phyloP scores from a whole-genome alignment of 2,888 invertebrate genomes.

The Marasmarcha lunaedactyla region DNA sequence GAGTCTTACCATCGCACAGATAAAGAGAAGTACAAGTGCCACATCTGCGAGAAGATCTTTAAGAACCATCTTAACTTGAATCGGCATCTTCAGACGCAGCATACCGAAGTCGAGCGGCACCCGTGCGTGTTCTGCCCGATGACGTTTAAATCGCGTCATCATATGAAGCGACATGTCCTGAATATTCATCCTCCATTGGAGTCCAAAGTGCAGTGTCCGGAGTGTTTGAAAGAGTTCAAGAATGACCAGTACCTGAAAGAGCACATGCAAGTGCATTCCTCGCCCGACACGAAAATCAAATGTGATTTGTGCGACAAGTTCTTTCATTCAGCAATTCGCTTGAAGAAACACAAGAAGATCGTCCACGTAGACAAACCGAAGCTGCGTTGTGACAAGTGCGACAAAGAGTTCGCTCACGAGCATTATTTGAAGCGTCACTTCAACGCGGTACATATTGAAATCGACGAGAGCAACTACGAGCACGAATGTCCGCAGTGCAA shows the following conservation, averaged over 20 bases:
- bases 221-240: constrained; percentile 57
- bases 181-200: constrained; percentile 59
- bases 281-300: constrained; percentile 46
- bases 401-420: constrained; percentile 55
- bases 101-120: constrained; percentile 44
- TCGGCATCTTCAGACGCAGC: constrained; percentile 48
- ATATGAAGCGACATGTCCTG: constrained; percentile 56
- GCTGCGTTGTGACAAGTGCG: constrained; percentile 48
- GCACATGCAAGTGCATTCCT: constrained; percentile 58
- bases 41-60: constrained; percentile 46
- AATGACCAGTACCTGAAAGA: constrained; percentile 58
- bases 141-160: constrained; percentile 56
- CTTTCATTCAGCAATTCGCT: constrained; percentile 48
- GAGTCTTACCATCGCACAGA: constrained; percentile 38
- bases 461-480: constrained; percentile 45
- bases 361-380: constrained; percentile 55
- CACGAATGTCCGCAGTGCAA: constrained; percentile 54
- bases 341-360: constrained; percentile 59
- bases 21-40: constrained; percentile 47
- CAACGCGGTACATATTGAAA: constrained; percentile 48
- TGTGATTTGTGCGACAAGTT: constrained; percentile 57
- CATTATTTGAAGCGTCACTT: constrained; percentile 49
- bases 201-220: constrained; percentile 54
- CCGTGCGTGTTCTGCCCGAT: constrained; percentile 56
- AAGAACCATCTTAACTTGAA: constrained; percentile 48